Evolutionary conservation across 2,113 vertebrate genomes (phyloP), one percentile per base, ranked within the genome.

Genomic region (Coptodon bakossiorum): DNA sequence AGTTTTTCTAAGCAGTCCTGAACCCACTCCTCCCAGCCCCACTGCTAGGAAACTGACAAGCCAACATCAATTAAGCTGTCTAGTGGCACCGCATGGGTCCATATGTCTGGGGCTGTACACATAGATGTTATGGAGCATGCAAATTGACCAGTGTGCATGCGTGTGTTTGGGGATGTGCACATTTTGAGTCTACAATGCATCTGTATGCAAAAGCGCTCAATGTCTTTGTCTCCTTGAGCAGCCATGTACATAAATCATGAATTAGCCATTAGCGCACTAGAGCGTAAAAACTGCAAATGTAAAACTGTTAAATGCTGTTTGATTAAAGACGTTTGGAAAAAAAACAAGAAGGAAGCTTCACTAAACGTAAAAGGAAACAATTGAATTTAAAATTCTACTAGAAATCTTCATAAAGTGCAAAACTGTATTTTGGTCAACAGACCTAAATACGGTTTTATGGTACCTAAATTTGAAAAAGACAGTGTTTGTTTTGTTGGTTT

Each of bases 151-250:
- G 52, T 43, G 40, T 71, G 27, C 34, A 61, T 45, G 80, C 19
- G 53, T 38, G 45, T 80, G 80, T 82, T 76, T 43, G 78, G 36
- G 50, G 22, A 31, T 52, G 45, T 80, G 54, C 24, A 76, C 38
- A n/a, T 88, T 85, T 43, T 57, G 43, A 57, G 61, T 82, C 43
- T 16, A 34, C 22, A 19, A 43, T 38, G 12, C 27, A 43, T 85
- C 36, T 79, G 63, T 50, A 52, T 45, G 12, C 31, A 34, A 40
- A 73, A 81, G 22, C 17, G 16, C 17, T 85, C 76, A 86, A 56
- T 57, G 71, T 54, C 84, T 89, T 91, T 88, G 88, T 92, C 87
- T 89, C 87, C 90, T 86, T 91, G 86, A 84, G 86, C 87, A 66
- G 90, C 6, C 31, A 53, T 88, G 86, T 90, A 73, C 84, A 81